These are phyloP conservation scores for Ornithorhynchus anatinus DNA, from an alignment of 2,113 vertebrate species.

Conservation along the genomic window DNA sequence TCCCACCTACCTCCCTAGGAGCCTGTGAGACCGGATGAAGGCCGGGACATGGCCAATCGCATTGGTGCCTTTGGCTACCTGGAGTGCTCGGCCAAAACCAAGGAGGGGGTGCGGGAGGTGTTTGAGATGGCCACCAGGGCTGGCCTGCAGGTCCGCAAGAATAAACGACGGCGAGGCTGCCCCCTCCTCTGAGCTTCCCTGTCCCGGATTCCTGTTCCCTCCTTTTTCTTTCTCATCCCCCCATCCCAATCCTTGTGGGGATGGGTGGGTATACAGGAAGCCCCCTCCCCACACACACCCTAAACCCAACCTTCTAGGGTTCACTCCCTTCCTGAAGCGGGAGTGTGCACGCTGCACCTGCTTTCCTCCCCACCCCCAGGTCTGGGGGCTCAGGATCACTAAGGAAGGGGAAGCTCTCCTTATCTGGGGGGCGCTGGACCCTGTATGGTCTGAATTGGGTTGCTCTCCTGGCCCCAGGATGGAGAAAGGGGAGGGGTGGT, in stretches of 20 bases:
- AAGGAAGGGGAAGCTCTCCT: no score
- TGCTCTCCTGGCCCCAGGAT: no score
- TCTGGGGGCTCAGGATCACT: no score
- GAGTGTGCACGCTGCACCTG: no score
- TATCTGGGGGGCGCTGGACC: no score
- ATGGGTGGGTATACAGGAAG: not conserved
- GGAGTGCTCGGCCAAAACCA: slow-evolving; percentile 98
- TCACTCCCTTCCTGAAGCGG: no score
- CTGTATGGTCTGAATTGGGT: no score
- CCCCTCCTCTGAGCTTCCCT: slow-evolving; percentile 75
- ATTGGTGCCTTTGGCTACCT: slow-evolving; percentile 97
- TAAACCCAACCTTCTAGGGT: no score
- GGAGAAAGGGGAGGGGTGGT: no score
- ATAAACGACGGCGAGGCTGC: slow-evolving; percentile 86
- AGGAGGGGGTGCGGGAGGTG: slow-evolving; percentile 95
- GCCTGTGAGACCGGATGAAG: slow-evolving; percentile 92
- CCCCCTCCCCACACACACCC: not conserved
- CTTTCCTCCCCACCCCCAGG: no score
- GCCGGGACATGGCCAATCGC: slow-evolving; percentile 95
- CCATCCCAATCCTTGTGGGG: not conserved
- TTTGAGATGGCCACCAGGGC: slow-evolving; percentile 98
- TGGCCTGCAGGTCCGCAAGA: slow-evolving; percentile 93
- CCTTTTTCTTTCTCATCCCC: not conserved
- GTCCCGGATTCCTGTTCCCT: not conserved
- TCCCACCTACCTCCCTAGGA: slow-evolving; percentile 71